Evolutionary conservation across 2,888 invertebrate species (phyloP).

Genomic region (Napeogenes inachia): DNA sequence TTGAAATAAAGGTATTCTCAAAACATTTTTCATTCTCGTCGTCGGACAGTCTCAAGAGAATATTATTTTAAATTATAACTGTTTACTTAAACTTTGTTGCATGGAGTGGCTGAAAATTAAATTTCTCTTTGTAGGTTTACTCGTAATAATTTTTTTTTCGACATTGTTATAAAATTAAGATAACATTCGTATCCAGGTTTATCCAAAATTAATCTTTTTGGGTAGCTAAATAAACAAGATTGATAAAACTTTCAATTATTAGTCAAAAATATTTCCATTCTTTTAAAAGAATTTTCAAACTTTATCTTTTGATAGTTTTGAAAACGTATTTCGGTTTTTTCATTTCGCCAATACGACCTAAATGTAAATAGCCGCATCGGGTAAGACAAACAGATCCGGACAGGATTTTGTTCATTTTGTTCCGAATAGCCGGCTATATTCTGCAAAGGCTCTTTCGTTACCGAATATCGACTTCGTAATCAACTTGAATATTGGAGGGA

Average conservation of each 20-base stretch:
- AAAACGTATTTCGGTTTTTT: no score
- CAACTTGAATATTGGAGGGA: no score
- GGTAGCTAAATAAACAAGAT: no score
- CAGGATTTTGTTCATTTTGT: conserved; percentile 7
- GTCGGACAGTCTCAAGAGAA: conserved; percentile 15
- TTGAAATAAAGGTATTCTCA: conserved; percentile 22
- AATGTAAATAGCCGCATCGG: no score
- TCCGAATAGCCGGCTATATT: conserved; percentile 1
- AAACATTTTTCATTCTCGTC: conserved; percentile 17
- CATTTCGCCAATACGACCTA: no score
- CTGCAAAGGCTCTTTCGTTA: conserved; percentile 6
- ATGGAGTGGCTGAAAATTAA: background rate
- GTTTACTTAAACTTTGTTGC: conserved; percentile 17
- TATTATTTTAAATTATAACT: conserved; percentile 26
- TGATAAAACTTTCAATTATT: no score
- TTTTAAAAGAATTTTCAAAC: no score
- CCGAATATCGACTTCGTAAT: background rate
- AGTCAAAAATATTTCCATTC: no score
- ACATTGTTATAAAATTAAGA: no score
- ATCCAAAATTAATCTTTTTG: no score
- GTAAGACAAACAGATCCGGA: conserved; percentile 9
- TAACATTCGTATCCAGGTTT: no score
- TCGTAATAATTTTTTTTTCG: background rate
- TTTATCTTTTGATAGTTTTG: no score
- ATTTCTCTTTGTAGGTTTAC: background rate